These are phyloP conservation scores for Meganola albula DNA, from an alignment of 2,888 invertebrate genomes.

Conservation along the genomic window DNA sequence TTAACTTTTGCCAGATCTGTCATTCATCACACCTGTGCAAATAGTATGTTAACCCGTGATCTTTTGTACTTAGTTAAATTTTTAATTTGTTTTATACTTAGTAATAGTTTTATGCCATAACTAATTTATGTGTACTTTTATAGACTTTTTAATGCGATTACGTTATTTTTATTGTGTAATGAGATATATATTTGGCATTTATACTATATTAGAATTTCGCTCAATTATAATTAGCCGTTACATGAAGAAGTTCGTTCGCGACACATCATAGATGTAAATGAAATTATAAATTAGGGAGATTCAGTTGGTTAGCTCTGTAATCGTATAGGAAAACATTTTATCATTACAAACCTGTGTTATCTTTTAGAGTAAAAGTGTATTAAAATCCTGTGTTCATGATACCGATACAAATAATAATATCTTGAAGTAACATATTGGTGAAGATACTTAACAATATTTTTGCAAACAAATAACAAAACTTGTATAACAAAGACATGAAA, in stretches of 20 bases:
- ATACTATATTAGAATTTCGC: slow-evolving; percentile 56
- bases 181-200: slow-evolving; percentile 54
- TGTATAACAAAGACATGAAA: slow-evolving; percentile 52
- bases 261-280: slow-evolving; percentile 14
- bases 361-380: slow-evolving; percentile 24
- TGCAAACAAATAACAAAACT: slow-evolving; percentile 62
- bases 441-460: slow-evolving; percentile 61
- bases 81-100: slow-evolving; percentile 59
- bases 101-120: slow-evolving; percentile 72
- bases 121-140: slow-evolving; percentile 67
- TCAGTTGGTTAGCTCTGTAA: too few species aligned
- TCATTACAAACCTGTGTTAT: slow-evolving; percentile 19
- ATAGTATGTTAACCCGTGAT: slow-evolving; percentile 38
- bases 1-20: slow-evolving; percentile 38
- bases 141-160: slow-evolving; percentile 50
- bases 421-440: slow-evolving; percentile 27
- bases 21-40: slow-evolving; percentile 32
- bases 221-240: slow-evolving; percentile 56
- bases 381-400: slow-evolving; percentile 30
- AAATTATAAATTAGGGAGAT: too few species aligned
- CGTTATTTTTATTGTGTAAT: slow-evolving; percentile 41
- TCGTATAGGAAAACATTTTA: too few species aligned
- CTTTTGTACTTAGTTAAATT: slow-evolving; percentile 65
- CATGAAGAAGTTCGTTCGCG: too few species aligned
- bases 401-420: slow-evolving; percentile 16